These are phyloP conservation scores for Drosophila pseudotakahashii DNA, from an alignment of 2,888 invertebrate genomes.

Conservation along the genomic window DNA sequence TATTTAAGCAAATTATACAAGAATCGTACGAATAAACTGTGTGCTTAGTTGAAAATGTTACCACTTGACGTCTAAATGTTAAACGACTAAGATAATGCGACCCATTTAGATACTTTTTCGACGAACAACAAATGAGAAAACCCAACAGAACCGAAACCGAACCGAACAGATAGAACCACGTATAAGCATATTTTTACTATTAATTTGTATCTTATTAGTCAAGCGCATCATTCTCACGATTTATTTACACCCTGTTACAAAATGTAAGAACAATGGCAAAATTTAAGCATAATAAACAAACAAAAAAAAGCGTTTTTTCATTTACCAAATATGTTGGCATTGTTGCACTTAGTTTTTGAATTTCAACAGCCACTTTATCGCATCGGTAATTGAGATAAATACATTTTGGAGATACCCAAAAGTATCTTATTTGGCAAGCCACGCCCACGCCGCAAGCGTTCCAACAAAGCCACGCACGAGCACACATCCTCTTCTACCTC, in stretches of 20 bases:
- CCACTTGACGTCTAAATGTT: constrained; percentile 50
- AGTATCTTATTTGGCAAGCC: constrained; percentile 43
- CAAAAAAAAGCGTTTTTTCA: constrained; percentile 70
- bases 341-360: constrained; percentile 67
- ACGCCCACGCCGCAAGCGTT: constrained; percentile 68
- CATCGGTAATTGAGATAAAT: constrained; percentile 2
- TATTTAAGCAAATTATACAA: constrained; percentile 63
- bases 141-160: constrained; percentile 24
- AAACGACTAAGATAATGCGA: constrained; percentile 27
- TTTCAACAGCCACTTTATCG: constrained; percentile 7
- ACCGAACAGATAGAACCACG: constrained; percentile 19
- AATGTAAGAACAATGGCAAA: constrained; percentile 67
- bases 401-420: constrained; percentile 25
- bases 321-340: constrained; percentile 56
- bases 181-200: constrained; percentile 45
- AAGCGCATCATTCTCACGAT: constrained; percentile 74
- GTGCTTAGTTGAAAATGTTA: constrained; percentile 57
- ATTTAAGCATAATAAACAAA: constrained; percentile 54
- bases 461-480: constrained; percentile 70
- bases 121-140: constrained; percentile 28
- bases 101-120: constrained; percentile 52
- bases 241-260: constrained; percentile 78
- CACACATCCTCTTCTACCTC: constrained; percentile 67
- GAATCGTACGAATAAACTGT: constrained; percentile 46
- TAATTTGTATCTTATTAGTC: constrained; percentile 70